Percentiles rank a stretch among this genome's conserved stretches.
These are phyloP conservation scores for Aleiodes alternator DNA, from an alignment of 2,888 invertebrate species.

Conservation along the genomic window DNA sequence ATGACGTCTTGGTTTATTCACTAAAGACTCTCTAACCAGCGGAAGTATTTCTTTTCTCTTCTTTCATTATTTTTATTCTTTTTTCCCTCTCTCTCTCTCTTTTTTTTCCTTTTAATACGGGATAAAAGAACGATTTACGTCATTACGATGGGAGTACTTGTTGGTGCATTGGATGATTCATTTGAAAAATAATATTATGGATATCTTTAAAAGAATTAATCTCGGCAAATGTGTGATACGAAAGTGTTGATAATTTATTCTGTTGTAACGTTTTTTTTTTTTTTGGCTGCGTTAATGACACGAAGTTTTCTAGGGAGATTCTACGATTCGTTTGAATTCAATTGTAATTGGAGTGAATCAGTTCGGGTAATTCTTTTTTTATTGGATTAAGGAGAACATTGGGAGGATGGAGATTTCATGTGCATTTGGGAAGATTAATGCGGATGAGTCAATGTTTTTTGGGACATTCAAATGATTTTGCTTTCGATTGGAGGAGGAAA, in stretches of 20 bases:
- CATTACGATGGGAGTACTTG: slow-evolving; percentile 58
- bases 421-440: too few relatives aligned
- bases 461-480: too few relatives aligned
- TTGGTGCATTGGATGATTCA: slow-evolving; percentile 54
- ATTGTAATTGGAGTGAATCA: too few relatives aligned
- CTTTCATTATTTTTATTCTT: slow-evolving; percentile 11
- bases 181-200: slow-evolving; percentile 49
- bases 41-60: slow-evolving; percentile 40
- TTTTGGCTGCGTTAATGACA: not conserved
- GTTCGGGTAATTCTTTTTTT: too few relatives aligned
- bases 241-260: slow-evolving; percentile 23
- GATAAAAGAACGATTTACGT: slow-evolving; percentile 59
- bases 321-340: slow-evolving; percentile 1
- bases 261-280: slow-evolving; percentile 11
- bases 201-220: slow-evolving; percentile 31
- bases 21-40: slow-evolving; percentile 35
- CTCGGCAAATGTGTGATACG: slow-evolving; percentile 3
- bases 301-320: slow-evolving; percentile 15
- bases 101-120: slow-evolving; percentile 26
- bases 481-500: too few relatives aligned
- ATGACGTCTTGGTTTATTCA: slow-evolving; percentile 12
- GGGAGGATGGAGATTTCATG: too few relatives aligned
- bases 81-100: slow-evolving; percentile 36
- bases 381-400: too few relatives aligned
- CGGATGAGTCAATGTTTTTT: too few relatives aligned